Percentiles rank a stretch among this genome's conserved stretches.
These are phyloP conservation scores for Saccostrea cuccullata DNA, from an alignment of 1,140 invertebrate genomes.

Conservation along the genomic window DNA sequence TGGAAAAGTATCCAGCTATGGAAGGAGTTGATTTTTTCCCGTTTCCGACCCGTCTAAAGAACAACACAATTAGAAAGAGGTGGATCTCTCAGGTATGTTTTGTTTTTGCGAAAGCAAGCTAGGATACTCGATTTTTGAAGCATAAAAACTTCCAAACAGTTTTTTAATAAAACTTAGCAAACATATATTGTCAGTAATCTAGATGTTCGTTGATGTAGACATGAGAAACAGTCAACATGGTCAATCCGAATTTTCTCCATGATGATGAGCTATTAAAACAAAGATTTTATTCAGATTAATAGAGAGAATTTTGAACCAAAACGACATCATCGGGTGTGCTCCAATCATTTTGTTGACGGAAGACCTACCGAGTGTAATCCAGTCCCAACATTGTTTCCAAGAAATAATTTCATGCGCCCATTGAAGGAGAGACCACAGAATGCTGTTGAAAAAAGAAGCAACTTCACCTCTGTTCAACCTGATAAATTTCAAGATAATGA, in stretches of 20 bases:
- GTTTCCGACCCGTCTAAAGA: background rate
- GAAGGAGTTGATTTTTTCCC: background rate
- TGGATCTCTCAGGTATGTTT: background rate
- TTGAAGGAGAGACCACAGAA: background rate
- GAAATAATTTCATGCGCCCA: constrained; percentile 1
- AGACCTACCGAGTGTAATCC: no score
- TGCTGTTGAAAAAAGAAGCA: background rate
- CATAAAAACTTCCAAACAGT: background rate
- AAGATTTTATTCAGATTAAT: background rate
- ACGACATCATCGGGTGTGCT: no score
- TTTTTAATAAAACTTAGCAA: background rate
- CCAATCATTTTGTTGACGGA: no score
- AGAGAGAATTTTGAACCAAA: no score
- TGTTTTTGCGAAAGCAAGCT: background rate
- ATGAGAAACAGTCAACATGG: background rate
- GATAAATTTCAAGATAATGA: background rate
- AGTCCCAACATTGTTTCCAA: constrained; percentile 17
- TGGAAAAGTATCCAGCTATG: constrained; percentile 1
- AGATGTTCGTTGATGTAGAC: background rate
- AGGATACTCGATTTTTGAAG: background rate
- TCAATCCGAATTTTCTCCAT: no score
- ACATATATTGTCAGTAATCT: background rate
- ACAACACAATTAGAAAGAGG: background rate
- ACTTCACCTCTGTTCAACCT: background rate
- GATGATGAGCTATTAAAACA: background rate